phyloP scores from a whole-genome alignment of 2,888 invertebrate genomes.

The Cotesia congregata region DNA sequence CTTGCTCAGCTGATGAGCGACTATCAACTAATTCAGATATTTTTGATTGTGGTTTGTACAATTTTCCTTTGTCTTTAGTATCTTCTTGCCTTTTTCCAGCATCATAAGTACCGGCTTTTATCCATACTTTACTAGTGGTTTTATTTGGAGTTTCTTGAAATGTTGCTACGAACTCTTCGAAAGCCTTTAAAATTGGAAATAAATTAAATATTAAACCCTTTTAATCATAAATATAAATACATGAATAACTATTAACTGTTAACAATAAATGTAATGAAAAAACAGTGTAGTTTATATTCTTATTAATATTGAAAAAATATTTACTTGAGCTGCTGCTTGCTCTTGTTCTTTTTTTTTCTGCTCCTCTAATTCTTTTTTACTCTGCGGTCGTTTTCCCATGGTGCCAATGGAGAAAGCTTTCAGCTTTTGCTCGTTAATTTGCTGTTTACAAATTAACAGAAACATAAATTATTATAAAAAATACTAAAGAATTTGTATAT shows the following conservation, averaged over 20 bases:
- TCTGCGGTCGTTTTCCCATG: conserved; percentile 80
- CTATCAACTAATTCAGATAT: conserved; percentile 75
- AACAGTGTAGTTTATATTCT: neutral
- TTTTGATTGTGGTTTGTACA: conserved; percentile 92
- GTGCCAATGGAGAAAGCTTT: conserved; percentile 83
- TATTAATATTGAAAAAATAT: conserved; percentile 50
- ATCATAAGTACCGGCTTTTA: conserved; percentile 97
- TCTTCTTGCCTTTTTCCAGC: conserved; percentile 94
- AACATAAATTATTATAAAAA: neutral
- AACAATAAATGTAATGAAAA: neutral
- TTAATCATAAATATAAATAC: conserved; percentile 31
- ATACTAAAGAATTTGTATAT: too few relatives aligned
- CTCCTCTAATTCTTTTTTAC: conserved; percentile 89
- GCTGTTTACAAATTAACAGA: conserved; percentile 60
- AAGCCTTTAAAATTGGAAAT: conserved; percentile 75
- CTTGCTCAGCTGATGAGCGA: conserved; percentile 76
- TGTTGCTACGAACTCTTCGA: conserved; percentile 97
- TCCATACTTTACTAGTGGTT: conserved; percentile 91
- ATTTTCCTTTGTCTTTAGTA: conserved; percentile 87
- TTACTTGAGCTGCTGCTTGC: conserved; percentile 90
- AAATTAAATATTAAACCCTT: conserved; percentile 8
- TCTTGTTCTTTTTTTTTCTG: conserved; percentile 90
- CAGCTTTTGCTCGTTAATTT: conserved; percentile 81
- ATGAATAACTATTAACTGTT: neutral
- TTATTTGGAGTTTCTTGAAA: conserved; percentile 90